These are phyloP conservation scores for Odontamblyopus lacepedii DNA, from an alignment of 2,797 vertebrate species.

Conservation along the genomic window DNA sequence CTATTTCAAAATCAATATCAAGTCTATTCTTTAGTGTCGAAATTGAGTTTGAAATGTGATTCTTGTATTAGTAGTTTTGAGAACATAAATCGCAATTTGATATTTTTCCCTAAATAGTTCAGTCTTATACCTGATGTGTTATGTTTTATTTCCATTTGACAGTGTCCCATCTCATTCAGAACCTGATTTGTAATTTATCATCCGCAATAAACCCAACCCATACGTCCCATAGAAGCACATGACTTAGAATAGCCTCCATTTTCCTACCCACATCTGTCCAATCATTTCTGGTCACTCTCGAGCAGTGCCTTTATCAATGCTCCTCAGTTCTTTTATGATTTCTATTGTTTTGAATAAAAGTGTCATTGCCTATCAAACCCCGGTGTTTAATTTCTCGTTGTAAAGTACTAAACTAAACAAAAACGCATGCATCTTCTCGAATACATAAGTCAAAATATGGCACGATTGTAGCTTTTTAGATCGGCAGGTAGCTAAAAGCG, in stretches of 20 bases:
- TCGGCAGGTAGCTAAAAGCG: slow-evolving; percentile 47
- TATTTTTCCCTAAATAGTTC: no score
- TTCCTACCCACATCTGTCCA: slow-evolving; percentile 61
- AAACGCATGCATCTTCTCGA: slow-evolving; percentile 57
- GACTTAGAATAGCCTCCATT: slow-evolving; percentile 45
- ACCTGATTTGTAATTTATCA: slow-evolving; percentile 32
- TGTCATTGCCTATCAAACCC: slow-evolving; percentile 72
- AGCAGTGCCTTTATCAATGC: slow-evolving; percentile 77
- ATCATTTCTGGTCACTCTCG: slow-evolving; percentile 71
- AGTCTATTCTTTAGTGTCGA: no score
- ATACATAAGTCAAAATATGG: slow-evolving; percentile 52
- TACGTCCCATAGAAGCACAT: slow-evolving; percentile 53
- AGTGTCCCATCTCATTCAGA: not conserved
- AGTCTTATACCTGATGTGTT: no score
- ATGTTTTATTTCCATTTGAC: not conserved
- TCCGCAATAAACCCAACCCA: slow-evolving; percentile 72
- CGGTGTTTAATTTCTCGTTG: slow-evolving; percentile 36
- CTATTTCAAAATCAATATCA: no score
- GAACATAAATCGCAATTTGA: no score
- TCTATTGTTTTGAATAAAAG: slow-evolving; percentile 77
- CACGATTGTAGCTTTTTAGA: slow-evolving; percentile 32
- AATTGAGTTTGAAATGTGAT: no score
- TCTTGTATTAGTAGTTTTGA: no score
- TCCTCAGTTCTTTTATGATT: slow-evolving; percentile 68
- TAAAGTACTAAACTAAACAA: slow-evolving; percentile 26